These are phyloP conservation scores for Rhingia rostrata DNA, from an alignment of 2,888 invertebrate species.

Conservation along the genomic window DNA sequence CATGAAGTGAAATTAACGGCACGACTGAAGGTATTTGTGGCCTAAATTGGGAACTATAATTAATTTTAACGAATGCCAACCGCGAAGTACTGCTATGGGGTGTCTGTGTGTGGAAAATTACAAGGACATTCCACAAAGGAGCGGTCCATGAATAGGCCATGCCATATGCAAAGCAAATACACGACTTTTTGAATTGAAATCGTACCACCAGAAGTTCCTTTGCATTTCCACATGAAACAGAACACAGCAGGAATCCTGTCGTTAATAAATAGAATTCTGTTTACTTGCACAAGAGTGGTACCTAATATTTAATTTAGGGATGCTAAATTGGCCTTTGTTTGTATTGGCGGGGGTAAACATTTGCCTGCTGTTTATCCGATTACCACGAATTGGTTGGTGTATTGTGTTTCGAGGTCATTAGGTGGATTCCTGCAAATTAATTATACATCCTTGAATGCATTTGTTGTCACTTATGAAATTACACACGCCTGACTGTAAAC, in stretches of 20 bases:
- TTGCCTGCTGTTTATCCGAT: conserved; percentile 19
- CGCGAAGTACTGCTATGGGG: conserved; percentile 33
- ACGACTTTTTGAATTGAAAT: background rate
- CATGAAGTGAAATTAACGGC: conserved; percentile 2
- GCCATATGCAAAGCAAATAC: conserved; percentile 39
- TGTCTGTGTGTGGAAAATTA: background rate
- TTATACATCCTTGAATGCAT: background rate
- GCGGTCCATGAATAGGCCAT: conserved; percentile 17
- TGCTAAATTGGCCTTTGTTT: conserved; percentile 12
- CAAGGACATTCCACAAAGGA: conserved; percentile 19
- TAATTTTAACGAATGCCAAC: conserved; percentile 61
- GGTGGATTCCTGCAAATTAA: background rate
- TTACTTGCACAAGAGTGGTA: background rate
- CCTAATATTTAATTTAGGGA: conserved; percentile 25
- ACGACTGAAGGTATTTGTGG: background rate
- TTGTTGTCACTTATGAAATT: background rate
- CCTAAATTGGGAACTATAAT: conserved; percentile 40
- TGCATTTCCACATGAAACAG: conserved; percentile 8
- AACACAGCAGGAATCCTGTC: conserved; percentile 9
- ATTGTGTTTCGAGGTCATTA: background rate
- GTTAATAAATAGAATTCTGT: background rate
- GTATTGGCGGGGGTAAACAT: conserved; percentile 14
- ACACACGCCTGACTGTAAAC: background rate
- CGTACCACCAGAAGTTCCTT: background rate
- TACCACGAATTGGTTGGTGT: conserved; percentile 8